Evolutionary conservation across 2,888 invertebrate species (phyloP).

Genomic region (Aspidiotus rigidus): DNA sequence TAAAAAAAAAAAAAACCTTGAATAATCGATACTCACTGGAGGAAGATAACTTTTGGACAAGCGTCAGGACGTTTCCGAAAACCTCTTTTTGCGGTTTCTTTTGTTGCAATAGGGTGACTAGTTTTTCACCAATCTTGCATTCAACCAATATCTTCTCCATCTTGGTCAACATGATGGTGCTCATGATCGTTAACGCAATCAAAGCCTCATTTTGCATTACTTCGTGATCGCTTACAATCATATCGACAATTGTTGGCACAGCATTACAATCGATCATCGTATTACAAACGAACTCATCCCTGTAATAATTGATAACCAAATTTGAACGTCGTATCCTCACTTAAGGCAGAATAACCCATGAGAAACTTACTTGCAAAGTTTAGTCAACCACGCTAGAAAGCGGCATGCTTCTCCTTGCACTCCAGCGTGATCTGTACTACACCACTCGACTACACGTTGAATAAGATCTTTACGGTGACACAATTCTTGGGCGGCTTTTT

Average conservation of each 20-base stretch:
- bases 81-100: constrained; percentile 38
- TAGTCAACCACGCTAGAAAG: constrained; percentile 67
- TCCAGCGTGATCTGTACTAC: constrained; percentile 69
- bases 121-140: constrained; percentile 45
- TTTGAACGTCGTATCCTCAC: background rate
- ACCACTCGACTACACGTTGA: constrained; percentile 63
- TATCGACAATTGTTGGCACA: constrained; percentile 64
- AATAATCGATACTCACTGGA: constrained; percentile 36
- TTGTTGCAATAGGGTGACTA: constrained; percentile 36
- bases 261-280: constrained; percentile 51
- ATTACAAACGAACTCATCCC: constrained; percentile 45
- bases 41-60: constrained; percentile 38
- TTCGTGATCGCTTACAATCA: constrained; percentile 72
- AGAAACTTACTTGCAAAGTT: constrained; percentile 50
- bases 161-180: constrained; percentile 42
- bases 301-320: constrained; percentile 36
- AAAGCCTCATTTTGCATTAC: constrained; percentile 83
- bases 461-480: constrained; percentile 56
- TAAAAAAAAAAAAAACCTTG: background rate
- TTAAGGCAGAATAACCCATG: background rate
- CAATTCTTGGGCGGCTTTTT: constrained; percentile 59
- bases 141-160: constrained; percentile 43
- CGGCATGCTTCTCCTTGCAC: constrained; percentile 74
- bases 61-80: constrained; percentile 39
- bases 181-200: constrained; percentile 58